Evolutionary conservation across 2,113 vertebrate species (phyloP).

Genomic region (Turnix velox): DNA sequence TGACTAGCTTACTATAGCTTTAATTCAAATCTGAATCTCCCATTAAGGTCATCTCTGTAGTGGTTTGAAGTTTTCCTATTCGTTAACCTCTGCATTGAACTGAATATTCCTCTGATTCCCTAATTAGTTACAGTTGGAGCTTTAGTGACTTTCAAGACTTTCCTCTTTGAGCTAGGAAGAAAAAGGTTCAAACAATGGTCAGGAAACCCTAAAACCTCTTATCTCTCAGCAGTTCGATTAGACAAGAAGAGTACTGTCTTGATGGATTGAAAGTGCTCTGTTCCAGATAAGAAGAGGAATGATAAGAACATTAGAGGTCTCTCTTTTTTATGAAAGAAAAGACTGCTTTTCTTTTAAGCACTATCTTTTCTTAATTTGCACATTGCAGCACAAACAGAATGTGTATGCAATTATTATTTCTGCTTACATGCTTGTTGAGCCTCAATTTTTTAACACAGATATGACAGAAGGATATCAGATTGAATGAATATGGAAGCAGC

Average conservation of each 20-base stretch:
- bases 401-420: slow-evolving; percentile 25
- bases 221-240: slow-evolving; percentile 56
- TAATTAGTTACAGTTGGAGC: slow-evolving; percentile 70
- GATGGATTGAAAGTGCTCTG: slow-evolving; percentile 34
- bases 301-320: slow-evolving; percentile 34
- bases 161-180: slow-evolving; percentile 46
- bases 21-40: slow-evolving; percentile 59
- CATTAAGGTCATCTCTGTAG: slow-evolving; percentile 56
- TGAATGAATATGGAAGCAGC: neutral
- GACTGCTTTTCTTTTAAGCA: neutral
- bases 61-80: slow-evolving; percentile 64
- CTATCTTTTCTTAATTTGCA: slow-evolving; percentile 18
- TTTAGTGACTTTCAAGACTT: slow-evolving; percentile 60
- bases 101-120: slow-evolving; percentile 62
- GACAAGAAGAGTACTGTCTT: slow-evolving; percentile 51
- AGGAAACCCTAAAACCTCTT: slow-evolving; percentile 62
- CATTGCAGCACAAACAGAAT: neutral
- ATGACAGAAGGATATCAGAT: neutral
- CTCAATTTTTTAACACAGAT: neutral
- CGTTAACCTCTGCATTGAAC: slow-evolving; percentile 68
- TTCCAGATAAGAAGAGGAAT: slow-evolving; percentile 42
- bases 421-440: neutral
- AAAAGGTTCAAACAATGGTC: slow-evolving; percentile 64
- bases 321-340: neutral
- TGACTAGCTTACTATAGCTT: slow-evolving; percentile 45